These are phyloP conservation scores for Nephila pilipes DNA, from an alignment of 1,140 invertebrate species.

Conservation along the genomic window DNA sequence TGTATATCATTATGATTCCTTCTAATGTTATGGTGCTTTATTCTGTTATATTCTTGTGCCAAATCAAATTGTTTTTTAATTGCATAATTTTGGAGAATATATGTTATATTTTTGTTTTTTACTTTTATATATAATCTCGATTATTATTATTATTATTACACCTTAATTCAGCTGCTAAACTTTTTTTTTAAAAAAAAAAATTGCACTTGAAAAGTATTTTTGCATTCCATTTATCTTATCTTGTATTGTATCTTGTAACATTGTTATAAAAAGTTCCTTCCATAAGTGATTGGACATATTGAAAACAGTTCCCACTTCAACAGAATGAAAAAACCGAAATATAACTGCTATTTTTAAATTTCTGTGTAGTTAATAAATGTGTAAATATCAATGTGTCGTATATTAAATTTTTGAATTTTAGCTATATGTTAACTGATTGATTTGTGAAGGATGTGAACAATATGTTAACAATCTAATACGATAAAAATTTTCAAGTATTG, in stretches of 20 bases:
- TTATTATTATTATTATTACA: background rate
- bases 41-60: constrained; percentile 5
- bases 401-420: background rate
- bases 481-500: no score
- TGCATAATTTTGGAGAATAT: background rate
- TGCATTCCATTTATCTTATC: background rate
- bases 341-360: background rate
- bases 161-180: no score
- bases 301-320: background rate
- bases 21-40: constrained; percentile 16
- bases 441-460: no score
- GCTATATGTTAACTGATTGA: no score
- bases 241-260: no score
- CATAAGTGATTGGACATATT: background rate
- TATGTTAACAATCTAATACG: no score
- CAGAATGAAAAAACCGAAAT: background rate
- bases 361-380: constrained; percentile 17
- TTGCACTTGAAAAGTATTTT: background rate
- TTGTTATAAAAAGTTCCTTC: background rate
- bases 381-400: background rate
- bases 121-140: background rate
- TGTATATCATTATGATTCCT: background rate
- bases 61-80: constrained; percentile 32
- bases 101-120: background rate
- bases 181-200: background rate